Evolutionary conservation across 2,113 vertebrate species (phyloP).

Genomic region (Xiphophorus hellerii): DNA sequence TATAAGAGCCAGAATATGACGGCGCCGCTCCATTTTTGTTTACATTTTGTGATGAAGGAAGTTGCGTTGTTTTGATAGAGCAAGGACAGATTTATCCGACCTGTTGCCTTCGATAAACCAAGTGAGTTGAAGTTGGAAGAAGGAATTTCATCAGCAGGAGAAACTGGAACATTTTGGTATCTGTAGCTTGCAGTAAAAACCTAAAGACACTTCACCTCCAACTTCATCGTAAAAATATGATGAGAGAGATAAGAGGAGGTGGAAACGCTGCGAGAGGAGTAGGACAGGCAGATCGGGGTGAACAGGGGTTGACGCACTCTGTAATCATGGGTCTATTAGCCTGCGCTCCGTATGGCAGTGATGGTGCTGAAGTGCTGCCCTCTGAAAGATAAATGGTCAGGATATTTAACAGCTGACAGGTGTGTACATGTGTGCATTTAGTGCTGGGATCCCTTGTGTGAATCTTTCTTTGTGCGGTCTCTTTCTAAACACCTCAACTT

Average conservation of each 20-base stretch:
- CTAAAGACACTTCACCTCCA: background rate
- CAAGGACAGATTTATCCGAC: background rate
- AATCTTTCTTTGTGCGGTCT: background rate
- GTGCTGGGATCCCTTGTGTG: background rate
- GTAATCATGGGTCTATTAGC: constrained; percentile 76
- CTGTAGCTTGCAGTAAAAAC: background rate
- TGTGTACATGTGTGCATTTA: constrained; percentile 23
- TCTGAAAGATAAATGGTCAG: constrained; percentile 31
- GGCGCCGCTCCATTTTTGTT: too few relatives aligned
- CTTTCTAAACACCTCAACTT: background rate
- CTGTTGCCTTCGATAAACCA: background rate
- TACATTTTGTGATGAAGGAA: too few relatives aligned
- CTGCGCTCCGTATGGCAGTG: constrained; percentile 35
- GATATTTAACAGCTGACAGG: constrained; percentile 45
- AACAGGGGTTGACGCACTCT: constrained; percentile 48
- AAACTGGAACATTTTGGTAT: background rate
- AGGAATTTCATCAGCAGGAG: background rate
- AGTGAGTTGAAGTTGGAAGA: background rate
- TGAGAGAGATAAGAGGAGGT: constrained; percentile 5
- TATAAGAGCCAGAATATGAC: too few relatives aligned
- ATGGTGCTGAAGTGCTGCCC: constrained; percentile 33
- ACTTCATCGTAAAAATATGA: constrained; percentile 11
- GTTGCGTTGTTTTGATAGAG: background rate
- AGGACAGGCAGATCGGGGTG: constrained; percentile 20
- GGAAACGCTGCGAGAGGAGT: constrained; percentile 20